These are phyloP conservation scores for Conus canariensis DNA, from an alignment of 2,888 invertebrate genomes.

Conservation along the genomic window DNA sequence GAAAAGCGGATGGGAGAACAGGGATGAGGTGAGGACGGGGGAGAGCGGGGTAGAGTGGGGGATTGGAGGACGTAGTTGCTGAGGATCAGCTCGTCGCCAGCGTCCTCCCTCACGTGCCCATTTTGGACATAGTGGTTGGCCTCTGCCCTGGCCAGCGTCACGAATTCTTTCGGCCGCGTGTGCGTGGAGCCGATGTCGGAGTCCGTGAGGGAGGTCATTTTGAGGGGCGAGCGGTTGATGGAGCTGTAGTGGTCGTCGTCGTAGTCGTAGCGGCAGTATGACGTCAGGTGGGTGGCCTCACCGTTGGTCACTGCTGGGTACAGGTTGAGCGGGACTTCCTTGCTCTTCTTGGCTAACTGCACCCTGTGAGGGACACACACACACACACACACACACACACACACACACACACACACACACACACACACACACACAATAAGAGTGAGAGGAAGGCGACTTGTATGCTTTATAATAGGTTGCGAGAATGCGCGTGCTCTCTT, in stretches of 20 bases:
- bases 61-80: not conserved
- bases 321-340: constrained; percentile 44
- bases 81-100: not conserved
- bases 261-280: constrained; percentile 65
- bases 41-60: not conserved
- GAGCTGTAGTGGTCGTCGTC: constrained; percentile 71
- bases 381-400: constrained; percentile 26
- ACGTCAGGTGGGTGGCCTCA: constrained; percentile 62
- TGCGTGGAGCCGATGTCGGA: constrained; percentile 48
- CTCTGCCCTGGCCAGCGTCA: constrained; percentile 45
- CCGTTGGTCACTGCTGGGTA: constrained; percentile 58
- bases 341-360: constrained; percentile 44
- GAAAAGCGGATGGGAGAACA: not conserved
- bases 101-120: not conserved
- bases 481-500: no score
- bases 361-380: constrained; percentile 26
- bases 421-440: not conserved
- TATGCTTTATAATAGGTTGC: no score
- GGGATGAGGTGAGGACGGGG: not conserved
- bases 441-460: no score
- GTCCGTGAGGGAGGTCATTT: constrained; percentile 64
- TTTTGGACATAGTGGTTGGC: not conserved
- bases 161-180: constrained; percentile 46
- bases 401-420: constrained; percentile 10
- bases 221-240: constrained; percentile 69